Percentiles rank a stretch among this genome's conserved stretches.
Evolutionary conservation across 2,113 vertebrate species (phyloP).

Genomic region (Balaeniceps rex): DNA sequence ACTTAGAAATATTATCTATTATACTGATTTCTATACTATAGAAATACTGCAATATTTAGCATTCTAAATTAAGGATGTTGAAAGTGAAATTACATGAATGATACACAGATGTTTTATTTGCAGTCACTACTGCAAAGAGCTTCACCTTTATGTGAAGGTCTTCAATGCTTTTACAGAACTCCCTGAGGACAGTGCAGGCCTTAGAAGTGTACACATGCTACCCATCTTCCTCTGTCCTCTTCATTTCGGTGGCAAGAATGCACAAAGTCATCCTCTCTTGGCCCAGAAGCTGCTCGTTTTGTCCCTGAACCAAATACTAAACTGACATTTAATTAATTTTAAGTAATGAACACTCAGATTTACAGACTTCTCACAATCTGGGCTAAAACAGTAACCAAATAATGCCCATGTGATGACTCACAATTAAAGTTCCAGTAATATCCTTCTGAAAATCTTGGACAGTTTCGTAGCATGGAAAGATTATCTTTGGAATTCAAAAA

Average conservation of each 20-base stretch:
- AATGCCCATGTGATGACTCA: background rate
- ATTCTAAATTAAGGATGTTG: background rate
- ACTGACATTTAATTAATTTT: background rate
- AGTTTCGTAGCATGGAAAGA: background rate
- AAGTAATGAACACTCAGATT: background rate
- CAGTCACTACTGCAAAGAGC: background rate
- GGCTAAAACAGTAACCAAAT: background rate
- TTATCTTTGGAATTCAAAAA: constrained; percentile 39
- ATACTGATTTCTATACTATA: background rate
- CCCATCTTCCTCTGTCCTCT: background rate
- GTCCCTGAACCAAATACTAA: background rate
- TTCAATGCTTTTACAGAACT: background rate
- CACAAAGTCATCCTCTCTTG: background rate
- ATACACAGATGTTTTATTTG: background rate
- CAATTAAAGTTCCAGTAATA: background rate
- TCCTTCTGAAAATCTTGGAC: background rate
- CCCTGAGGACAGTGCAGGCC: background rate
- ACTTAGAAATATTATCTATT: background rate
- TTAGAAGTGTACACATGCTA: background rate
- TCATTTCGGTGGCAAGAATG: background rate
- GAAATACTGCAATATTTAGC: background rate
- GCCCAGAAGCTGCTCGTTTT: background rate
- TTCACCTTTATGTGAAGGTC: background rate
- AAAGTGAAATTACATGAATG: background rate
- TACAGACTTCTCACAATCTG: background rate